Evolutionary conservation across 2,888 invertebrate genomes (phyloP), one percentile per base, ranked within the genome.

Genomic region (Horisme vitalbata): DNA sequence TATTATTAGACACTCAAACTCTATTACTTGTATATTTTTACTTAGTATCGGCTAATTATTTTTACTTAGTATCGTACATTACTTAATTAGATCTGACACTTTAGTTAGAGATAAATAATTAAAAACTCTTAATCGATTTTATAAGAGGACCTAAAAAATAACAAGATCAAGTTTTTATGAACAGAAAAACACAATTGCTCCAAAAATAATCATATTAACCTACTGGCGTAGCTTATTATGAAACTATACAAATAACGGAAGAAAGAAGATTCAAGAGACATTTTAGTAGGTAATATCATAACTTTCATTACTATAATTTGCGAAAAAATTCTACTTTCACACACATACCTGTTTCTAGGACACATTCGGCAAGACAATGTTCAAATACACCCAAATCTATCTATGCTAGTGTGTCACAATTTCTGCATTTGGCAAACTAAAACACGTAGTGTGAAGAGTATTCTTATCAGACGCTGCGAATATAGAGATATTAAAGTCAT

Each of bases 401-500:
- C 45, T 44, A 43, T 56, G 59, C 51, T 45, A 59, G 39, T 35
- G 48, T 56, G 56, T 52, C 59, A 55, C 41, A 37, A 45, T 37
- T 54, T 54, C 33, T 55, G 54, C 56, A 55, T 56, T 50, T 55
- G 33, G 44, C 45, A 37, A 48, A 46, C 41, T 47, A 31, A 51
- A 43, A 56, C 45, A 38, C 51, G 41, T 30, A 30, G 41, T 43
- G 30, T 27, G 28, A 12, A 9, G n/a, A 44, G 24, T 35, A 9
- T 36, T 23, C 32, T 54, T 57, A 55, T 59, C 57, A 47, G 27
- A 24, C 32, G 23, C 33, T 45, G 41, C 45, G 55, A 47, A n/a
- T n/a, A n/a, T 59, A 49, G 47, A 56, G 57, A 63, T 59, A 45
- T 59, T 62, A 61, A 63, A 57, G 39, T 56, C 55, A 57, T 61